These are phyloP conservation scores for Dipodomys ordii DNA, from an alignment of 2,113 vertebrate genomes.

Conservation along the genomic window DNA sequence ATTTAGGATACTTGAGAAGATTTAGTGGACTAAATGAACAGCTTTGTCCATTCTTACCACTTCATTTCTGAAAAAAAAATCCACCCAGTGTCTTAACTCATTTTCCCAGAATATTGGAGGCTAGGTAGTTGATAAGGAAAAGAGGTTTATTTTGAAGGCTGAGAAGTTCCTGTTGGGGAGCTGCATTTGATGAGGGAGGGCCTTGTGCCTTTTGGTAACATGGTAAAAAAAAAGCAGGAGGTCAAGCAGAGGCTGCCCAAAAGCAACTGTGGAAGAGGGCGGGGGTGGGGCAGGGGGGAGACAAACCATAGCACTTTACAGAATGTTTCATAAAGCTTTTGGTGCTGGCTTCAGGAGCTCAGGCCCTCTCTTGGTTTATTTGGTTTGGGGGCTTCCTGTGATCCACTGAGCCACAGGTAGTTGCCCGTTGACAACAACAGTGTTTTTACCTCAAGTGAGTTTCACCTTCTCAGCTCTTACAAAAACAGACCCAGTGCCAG, in stretches of 20 bases:
- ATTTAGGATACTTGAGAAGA: neutral
- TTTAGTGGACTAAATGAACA: neutral
- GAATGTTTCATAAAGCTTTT: no score
- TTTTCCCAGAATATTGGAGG: neutral
- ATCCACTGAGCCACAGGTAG: no score
- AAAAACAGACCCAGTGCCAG: neutral
- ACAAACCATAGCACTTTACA: no score
- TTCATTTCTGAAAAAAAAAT: neutral
- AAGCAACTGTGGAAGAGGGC: neutral
- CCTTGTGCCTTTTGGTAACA: neutral
- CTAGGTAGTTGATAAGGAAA: neutral
- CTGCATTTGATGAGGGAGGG: no score
- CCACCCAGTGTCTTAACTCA: no score
- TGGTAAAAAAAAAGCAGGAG: neutral
- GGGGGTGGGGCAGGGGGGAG: rapidly evolving
- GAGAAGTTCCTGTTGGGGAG: neutral
- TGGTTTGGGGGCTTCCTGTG: no score
- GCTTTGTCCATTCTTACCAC: neutral
- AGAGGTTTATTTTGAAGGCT: neutral
- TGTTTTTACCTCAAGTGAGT: neutral
- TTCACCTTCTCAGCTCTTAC: neutral
- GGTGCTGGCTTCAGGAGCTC: no score
- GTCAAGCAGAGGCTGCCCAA: no score
- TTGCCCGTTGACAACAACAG: no score
- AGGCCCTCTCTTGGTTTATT: no score